Evolutionary conservation across 2,113 vertebrate genomes (phyloP), one percentile per base, ranked within the genome.

Genomic region (Oreochromis aureus): DNA sequence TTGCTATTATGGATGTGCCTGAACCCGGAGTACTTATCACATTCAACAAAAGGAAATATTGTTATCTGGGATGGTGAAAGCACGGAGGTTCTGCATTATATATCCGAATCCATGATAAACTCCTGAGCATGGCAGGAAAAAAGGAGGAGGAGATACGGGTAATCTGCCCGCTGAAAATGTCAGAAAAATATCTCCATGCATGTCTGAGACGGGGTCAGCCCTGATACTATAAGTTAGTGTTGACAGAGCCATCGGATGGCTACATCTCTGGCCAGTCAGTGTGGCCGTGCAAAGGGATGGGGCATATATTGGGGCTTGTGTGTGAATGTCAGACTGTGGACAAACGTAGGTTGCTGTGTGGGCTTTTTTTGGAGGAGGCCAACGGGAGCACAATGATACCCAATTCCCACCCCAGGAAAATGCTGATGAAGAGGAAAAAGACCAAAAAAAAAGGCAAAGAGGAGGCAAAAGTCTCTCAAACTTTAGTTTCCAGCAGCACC

Each of bases 201-300:
- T 41, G n/a, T 41, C 34, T 41, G 34, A 69, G 34, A 15, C 5
- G n/a, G 36, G n/a, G 36, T 41, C 39, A 41, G 36, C 19, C 1
- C 36, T 13, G 19, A 41, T 24, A 13, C 12, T 41, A 69, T n/a
- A 69, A 4, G 63, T 69, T 36, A 69, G 34, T 69, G 63, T 41
- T 69, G 63, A 80, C 27, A 83, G 4, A 36, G 86, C 71, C 15
- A 69, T 73, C 30, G 13, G 3, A 39, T 18, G 53, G 16, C 10
- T 85, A 22, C 41, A 76, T 90, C 56, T n/a, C 7, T 10, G 88
- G 86, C 12, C 87, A 86, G 92, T 87, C 90, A 24, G 12, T 63
- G 83, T 6, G n/a, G 30, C 30, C 19, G 58, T 61, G 1, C 58
- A 61, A 61, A 61, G 58, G 18, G 58, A 61, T 61, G 58, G 9